phyloP scores from a whole-genome alignment of 37 sponge, comb jelly and placozoan genomes.

The Tethya wilhelma region DNA sequence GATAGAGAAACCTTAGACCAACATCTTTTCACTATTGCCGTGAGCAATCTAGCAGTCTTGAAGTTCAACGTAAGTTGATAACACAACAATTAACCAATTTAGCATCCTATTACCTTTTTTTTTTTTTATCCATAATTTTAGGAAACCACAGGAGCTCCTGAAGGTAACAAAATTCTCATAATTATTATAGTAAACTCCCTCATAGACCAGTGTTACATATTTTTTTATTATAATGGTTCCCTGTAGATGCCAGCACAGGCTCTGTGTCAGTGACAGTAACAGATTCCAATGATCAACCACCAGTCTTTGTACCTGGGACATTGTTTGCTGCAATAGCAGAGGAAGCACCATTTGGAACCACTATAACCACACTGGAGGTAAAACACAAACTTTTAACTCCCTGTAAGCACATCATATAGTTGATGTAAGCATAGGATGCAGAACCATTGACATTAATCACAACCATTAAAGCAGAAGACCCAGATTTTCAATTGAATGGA shows the following conservation, averaged over 20 bases:
- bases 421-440: too few relatives aligned
- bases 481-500: constrained; percentile 27
- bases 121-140: not conserved
- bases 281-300: constrained; percentile 42
- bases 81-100: not conserved
- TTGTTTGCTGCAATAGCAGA: constrained; percentile 31
- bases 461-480: constrained; percentile 19
- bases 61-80: constrained; percentile 15
- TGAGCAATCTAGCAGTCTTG: not conserved
- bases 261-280: constrained; percentile 12
- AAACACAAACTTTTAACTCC: not conserved
- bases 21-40: not conserved
- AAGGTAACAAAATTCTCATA: too few relatives aligned
- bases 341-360: constrained; percentile 37
- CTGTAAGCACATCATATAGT: too few relatives aligned
- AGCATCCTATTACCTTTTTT: not conserved
- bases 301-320: constrained; percentile 19
- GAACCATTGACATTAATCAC: constrained; percentile 18
- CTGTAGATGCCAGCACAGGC: constrained; percentile 16
- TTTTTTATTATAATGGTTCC: not conserved
- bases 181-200: too few relatives aligned
- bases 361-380: constrained; percentile 17
- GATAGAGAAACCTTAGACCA: constrained; percentile 7
- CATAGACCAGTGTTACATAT: too few relatives aligned
- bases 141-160: not conserved